These are phyloP conservation scores for Ctenopoma multispine DNA, from an alignment of 2,797 vertebrate species.

Conservation along the genomic window DNA sequence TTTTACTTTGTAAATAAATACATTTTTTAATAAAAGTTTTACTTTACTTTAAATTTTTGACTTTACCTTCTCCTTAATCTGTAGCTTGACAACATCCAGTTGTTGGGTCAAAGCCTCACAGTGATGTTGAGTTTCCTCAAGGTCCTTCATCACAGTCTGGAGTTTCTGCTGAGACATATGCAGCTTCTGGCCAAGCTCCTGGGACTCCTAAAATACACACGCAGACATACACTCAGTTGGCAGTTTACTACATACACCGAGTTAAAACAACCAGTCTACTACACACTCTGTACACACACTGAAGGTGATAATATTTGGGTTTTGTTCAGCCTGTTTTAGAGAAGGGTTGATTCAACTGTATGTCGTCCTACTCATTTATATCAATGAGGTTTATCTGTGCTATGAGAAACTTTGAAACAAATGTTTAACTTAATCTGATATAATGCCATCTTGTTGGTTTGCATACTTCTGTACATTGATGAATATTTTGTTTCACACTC, in stretches of 20 bases:
- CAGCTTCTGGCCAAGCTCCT: conserved; percentile 80
- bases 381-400: not conserved
- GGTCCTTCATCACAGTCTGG: conserved; percentile 72
- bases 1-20: not conserved
- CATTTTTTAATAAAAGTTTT: no score
- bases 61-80: conserved; percentile 83
- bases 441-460: no score
- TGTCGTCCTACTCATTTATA: not conserved
- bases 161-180: conserved; percentile 76
- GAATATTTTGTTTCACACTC: no score
- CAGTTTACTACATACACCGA: not conserved
- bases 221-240: not conserved
- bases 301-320: no score
- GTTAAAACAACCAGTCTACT: not conserved
- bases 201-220: conserved; percentile 66
- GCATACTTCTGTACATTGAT: no score
- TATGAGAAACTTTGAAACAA: no score
- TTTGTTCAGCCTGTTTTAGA: not conserved
- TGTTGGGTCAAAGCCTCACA: conserved; percentile 79
- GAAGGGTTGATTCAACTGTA: no score
- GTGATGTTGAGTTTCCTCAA: conserved; percentile 75
- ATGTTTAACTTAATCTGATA: no score
- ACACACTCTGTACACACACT: no score
- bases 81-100: conserved; percentile 77
- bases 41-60: no score